Base-by-base conservation (phyloP, 2,113 vertebrate species). In the Hepsetus odoe region DNA sequence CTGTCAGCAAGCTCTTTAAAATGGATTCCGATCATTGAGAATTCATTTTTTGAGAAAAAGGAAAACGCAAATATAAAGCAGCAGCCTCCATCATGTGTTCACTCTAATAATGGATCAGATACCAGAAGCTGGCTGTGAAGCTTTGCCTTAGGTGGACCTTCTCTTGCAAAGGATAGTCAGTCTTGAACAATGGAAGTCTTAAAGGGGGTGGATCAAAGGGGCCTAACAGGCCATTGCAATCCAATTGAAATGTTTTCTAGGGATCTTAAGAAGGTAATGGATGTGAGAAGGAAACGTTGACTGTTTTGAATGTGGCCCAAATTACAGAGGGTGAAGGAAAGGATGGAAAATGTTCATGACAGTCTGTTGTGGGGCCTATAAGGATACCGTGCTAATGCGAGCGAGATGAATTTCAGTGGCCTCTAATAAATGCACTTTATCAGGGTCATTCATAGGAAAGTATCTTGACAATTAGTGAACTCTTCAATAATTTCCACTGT, bases 231-330 rank as follows among this genome's bases (percentile, higher is more conserved):
- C 89, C 91, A 92, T 91, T 88, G 91, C 91, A 91, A 93, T 92
- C 92, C 91, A 93, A 94, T 92, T 92, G 90, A 93, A 93, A 92
- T 91, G 90, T 91, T 93, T 90, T 90, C 90, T 89, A 89, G 90
- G 90, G 89, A 90, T 92, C 90, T 90, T 89, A 89, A 82, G 85
- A 90, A 91, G 85, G 90, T 90, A 92, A 91, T 91, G 85, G 91
- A 91, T 86, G 85, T 88, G 88, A 26, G 86, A 88, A 90, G 88
- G 87, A 90, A 89, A 83, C 68, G 81, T 81, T 84, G 84, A 87
- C 82, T 76, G 79, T 81, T 80, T 88, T 86, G 82, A 87, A 86
- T 88, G 88, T 84, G 86, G 84, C 83, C 83, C 86, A 89, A 92
- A 90, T 90, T 89, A 89, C 86, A 80, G 86, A 85, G 83, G 84